A percentile compares a stretch with the other conserved stretches of the same genome.
Conservation (phyloP, 1,140 invertebrate species). For the Ephestia elutella region DNA sequence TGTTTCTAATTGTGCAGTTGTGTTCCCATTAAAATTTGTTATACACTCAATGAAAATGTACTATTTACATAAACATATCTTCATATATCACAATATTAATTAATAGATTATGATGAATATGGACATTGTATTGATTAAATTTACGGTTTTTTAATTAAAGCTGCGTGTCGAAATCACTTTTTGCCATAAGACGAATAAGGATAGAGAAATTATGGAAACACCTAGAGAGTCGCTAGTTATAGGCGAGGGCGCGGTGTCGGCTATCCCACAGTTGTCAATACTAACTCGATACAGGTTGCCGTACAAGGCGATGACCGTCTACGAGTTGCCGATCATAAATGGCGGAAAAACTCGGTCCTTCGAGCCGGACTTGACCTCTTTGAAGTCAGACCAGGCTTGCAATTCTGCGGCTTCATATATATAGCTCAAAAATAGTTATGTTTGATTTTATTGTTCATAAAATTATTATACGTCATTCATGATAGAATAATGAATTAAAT, state of each 20-base stretch:
- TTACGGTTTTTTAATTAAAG: not conserved
- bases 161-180: not conserved
- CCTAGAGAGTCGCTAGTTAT: conserved; percentile 55
- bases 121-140: no score
- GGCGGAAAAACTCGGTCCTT: conserved; percentile 58
- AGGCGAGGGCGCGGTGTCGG: conserved; percentile 40
- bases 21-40: not conserved
- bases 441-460: not conserved
- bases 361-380: conserved; percentile 63
- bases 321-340: conserved; percentile 57
- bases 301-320: conserved; percentile 56
- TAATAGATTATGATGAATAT: no score
- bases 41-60: not conserved
- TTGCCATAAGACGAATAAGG: conserved; percentile 28
- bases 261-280: conserved; percentile 69
- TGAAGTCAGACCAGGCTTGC: conserved; percentile 13
- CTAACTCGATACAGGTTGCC: conserved; percentile 51
- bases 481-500: no score
- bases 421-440: not conserved
- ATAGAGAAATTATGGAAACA: conserved; percentile 54
- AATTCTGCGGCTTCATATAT: not conserved
- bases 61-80: not conserved
- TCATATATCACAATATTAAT: no score
- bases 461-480: no score
- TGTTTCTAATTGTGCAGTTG: not conserved